Base-by-base conservation (phyloP, 2,797 vertebrate species). In the Mus caroli region DNA sequence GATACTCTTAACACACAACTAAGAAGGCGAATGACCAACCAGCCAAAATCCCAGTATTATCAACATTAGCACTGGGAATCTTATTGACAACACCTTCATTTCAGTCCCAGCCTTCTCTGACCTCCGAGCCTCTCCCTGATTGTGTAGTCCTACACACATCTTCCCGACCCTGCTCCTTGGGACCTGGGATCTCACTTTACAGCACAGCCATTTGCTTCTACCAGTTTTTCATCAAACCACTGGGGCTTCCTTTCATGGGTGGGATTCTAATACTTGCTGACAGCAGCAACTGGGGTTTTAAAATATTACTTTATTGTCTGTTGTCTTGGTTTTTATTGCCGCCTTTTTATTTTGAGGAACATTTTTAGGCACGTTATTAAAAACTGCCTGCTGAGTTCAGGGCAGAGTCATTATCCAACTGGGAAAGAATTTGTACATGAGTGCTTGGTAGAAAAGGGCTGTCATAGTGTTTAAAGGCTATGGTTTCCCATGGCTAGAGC, bases 301-400 rank as follows among this genome's bases (percentile, higher is more conserved):
- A 96, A 75, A 90, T 97, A 91, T 96, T 95, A 98, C 97, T 98
- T 98, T 96, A 98, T 98, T 98, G 84, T 92, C 95, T 97, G 97
- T 97, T 98, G 96, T 97, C 94, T 90, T 97, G 62, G 92, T 96
- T 98, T 97, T 98, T 96, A 97, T 95, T 97, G 97, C 88, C 91
- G n/a, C 83, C 31, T 69, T 98, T 98, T 96, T 58, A 94, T 96
- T 92, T 95, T 90, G 58, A 88, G 94, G 95, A 78, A 92, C 92
- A 60, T 97, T 98, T 98, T 96, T 97, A 97, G 88, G 88, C 90
- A 97, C 92, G 86, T 98, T 98, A 98, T 98, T 98, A 98, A 98
- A 97, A 98, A 95, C 24, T 96, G 94, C 98, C 97, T 95, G 97
- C 91, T 97, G 97, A 79, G 96, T 97, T 97, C 93, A 92, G 90